phyloP scores from a whole-genome alignment of 2,888 invertebrate species.

The Conus canariensis region DNA sequence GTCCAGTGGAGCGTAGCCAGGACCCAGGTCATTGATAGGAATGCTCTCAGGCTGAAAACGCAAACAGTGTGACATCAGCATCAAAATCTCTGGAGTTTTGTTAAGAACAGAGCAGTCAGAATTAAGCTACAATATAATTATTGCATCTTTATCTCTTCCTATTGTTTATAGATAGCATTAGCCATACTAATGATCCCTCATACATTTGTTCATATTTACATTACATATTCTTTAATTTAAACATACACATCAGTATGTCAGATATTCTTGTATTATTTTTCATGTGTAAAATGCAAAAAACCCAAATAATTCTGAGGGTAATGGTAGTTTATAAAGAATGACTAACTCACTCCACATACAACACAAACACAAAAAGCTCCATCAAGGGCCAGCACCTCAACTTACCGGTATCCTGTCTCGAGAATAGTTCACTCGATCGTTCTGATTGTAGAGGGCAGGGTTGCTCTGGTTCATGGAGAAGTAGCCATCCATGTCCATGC shows the following conservation, averaged over 20 bases:
- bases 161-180: too few species aligned
- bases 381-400: too few species aligned
- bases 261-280: too few species aligned
- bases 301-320: too few species aligned
- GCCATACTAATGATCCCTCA: neutral
- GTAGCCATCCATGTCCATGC: slow-evolving; percentile 54
- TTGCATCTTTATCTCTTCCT: neutral
- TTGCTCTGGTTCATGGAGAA: slow-evolving; percentile 62
- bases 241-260: too few species aligned
- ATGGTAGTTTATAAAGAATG: too few species aligned
- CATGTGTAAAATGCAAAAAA: too few species aligned
- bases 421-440: slow-evolving; percentile 55
- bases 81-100: neutral
- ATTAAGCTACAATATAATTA: neutral
- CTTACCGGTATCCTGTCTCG: slow-evolving; percentile 50
- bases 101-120: neutral
- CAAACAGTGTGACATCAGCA: neutral
- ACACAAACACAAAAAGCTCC: too few species aligned
- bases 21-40: slow-evolving; percentile 73
- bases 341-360: too few species aligned
- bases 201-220: too few species aligned
- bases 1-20: slow-evolving; percentile 70
- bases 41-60: slow-evolving; percentile 66
- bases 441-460: slow-evolving; percentile 57
- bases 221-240: too few species aligned